Evolutionary conservation across 2,797 vertebrate genomes (phyloP).

Genomic region (Monodelphis domestica): DNA sequence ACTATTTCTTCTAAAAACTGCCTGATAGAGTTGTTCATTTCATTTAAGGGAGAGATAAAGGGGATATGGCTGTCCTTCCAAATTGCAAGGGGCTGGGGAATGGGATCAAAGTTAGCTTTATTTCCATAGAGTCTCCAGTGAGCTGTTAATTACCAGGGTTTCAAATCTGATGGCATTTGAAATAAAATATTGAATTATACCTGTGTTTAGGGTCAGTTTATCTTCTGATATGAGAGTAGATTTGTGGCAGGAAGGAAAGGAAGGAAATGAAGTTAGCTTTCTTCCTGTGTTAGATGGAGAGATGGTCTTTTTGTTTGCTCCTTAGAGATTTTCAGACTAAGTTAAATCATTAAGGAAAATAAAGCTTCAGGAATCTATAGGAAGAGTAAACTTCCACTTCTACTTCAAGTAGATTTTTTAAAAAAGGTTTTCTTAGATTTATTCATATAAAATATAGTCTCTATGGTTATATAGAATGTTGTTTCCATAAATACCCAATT

Average conservation of each 20-base stretch:
- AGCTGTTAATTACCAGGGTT: conserved; percentile 73
- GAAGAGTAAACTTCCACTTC: conserved; percentile 72
- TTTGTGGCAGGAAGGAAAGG: conserved; percentile 66
- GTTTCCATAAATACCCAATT: conserved; percentile 31
- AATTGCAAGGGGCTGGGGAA: conserved; percentile 65
- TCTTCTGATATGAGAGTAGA: conserved; percentile 74
- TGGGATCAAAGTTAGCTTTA: conserved; percentile 74
- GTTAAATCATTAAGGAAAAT: conserved; percentile 69
- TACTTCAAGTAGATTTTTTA: conserved; percentile 64
- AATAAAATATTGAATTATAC: conserved; percentile 78
- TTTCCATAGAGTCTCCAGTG: conserved; percentile 58
- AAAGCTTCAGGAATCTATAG: conserved; percentile 74
- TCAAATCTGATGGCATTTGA: conserved; percentile 76
- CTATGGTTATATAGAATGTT: neutral
- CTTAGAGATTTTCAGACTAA: conserved; percentile 61
- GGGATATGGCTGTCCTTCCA: conserved; percentile 61
- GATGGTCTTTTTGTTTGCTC: conserved; percentile 69
- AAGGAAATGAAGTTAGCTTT: conserved; percentile 77
- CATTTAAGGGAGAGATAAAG: conserved; percentile 59
- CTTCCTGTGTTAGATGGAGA: conserved; percentile 68
- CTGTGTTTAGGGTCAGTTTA: conserved; percentile 71
- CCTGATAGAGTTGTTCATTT: conserved; percentile 57
- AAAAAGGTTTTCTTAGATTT: conserved; percentile 72
- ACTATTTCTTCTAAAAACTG: neutral
- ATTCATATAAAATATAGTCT: conserved; percentile 74